phyloP scores from a whole-genome alignment of 2,797 vertebrate genomes.

The Botia almorhae region DNA sequence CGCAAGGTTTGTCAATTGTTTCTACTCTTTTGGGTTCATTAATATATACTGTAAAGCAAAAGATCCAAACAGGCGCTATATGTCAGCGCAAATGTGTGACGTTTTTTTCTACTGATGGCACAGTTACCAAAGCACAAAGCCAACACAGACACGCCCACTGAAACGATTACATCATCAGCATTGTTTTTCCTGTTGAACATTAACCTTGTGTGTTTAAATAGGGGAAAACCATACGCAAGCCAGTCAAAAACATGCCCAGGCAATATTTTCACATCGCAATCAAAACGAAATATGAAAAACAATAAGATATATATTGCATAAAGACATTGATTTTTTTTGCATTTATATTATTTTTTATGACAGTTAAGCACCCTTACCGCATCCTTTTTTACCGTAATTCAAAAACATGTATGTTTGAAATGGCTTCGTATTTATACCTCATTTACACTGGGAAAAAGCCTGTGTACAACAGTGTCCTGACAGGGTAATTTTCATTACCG shows the following conservation, averaged over 20 bases:
- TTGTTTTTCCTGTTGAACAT: constrained; percentile 64
- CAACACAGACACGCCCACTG: constrained; percentile 55
- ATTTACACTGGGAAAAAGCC: background rate
- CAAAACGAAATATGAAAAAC: no score
- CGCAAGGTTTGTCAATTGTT: constrained; percentile 73
- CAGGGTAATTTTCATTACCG: background rate
- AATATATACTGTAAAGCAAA: background rate
- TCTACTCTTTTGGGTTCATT: background rate
- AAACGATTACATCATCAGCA: constrained; percentile 61
- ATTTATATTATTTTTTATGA: no score
- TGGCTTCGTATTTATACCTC: background rate
- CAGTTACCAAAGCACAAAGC: constrained; percentile 45
- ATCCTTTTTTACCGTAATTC: background rate
- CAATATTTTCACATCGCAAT: background rate
- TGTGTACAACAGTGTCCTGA: background rate
- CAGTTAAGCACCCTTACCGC: no score
- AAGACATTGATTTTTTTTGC: no score
- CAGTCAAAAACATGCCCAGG: background rate
- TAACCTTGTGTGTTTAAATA: constrained; percentile 52
- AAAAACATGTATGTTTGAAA: background rate
- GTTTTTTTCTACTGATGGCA: background rate
- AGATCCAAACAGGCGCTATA: background rate
- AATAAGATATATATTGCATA: no score
- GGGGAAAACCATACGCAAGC: constrained; percentile 6
- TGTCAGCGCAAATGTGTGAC: background rate